These are phyloP conservation scores for Herminia tarsipennalis DNA, from an alignment of 2,888 invertebrate genomes.

Conservation along the genomic window DNA sequence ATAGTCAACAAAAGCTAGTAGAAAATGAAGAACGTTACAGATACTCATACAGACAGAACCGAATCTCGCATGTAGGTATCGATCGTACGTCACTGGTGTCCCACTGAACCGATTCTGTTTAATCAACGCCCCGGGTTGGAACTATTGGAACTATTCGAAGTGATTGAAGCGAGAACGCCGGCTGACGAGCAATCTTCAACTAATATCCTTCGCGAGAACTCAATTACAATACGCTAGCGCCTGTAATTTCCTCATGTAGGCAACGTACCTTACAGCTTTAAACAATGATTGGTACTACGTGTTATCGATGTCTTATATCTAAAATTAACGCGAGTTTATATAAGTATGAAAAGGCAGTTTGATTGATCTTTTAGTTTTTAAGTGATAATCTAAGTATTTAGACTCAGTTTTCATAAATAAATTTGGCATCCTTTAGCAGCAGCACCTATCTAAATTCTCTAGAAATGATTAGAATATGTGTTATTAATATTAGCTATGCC, in stretches of 20 bases:
- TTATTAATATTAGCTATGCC: too few relatives aligned
- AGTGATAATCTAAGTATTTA: too few relatives aligned
- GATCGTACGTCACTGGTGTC: constrained; percentile 58
- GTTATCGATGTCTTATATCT: constrained; percentile 18
- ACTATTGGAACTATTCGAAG: constrained; percentile 73
- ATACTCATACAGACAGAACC: neutral
- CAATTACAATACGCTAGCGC: constrained; percentile 73
- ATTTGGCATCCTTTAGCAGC: too few relatives aligned
- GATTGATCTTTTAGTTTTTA: too few relatives aligned
- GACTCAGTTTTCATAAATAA: too few relatives aligned
- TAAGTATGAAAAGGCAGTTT: too few relatives aligned
- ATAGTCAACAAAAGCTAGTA: neutral
- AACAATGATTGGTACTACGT: constrained; percentile 36
- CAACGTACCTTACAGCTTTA: constrained; percentile 31
- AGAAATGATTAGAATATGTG: too few relatives aligned
- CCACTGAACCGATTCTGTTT: constrained; percentile 81
- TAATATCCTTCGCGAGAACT: constrained; percentile 82
- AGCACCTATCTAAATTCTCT: too few relatives aligned
- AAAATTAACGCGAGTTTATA: too few relatives aligned
- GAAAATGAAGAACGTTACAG: too few relatives aligned
- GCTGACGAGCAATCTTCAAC: constrained; percentile 83
- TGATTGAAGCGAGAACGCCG: constrained; percentile 74
- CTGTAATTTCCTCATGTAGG: constrained; percentile 75
- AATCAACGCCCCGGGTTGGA: constrained; percentile 75
- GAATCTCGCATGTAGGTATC: constrained; percentile 33